These are phyloP conservation scores for Gambusia holbrooki DNA, from an alignment of 2,113 vertebrate species.

Conservation along the genomic window DNA sequence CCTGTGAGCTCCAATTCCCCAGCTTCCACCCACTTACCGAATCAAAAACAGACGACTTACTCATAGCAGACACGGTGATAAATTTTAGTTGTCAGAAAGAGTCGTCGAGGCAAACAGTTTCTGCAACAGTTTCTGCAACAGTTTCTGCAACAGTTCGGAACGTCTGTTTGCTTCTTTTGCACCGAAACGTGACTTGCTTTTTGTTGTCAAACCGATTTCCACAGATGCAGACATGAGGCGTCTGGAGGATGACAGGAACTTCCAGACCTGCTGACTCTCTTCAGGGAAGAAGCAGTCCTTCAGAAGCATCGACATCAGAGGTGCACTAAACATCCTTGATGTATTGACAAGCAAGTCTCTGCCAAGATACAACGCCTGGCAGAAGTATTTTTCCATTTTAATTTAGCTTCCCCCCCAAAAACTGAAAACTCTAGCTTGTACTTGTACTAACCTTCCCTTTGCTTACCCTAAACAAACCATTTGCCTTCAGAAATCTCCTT, in stretches of 20 bases:
- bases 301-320: constrained; percentile 11
- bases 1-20: constrained; percentile 9
- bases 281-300: not conserved
- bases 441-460: not conserved
- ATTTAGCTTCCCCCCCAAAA: not conserved
- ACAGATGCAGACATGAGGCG: constrained; percentile 9
- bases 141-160: not conserved
- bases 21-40: constrained; percentile 27
- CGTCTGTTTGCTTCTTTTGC: not conserved
- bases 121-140: not conserved
- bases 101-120: not conserved
- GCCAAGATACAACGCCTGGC: not conserved
- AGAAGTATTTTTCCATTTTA: not conserved
- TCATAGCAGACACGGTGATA: constrained; percentile 8
- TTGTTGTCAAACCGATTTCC: constrained; percentile 6
- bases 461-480: not conserved
- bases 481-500: not conserved
- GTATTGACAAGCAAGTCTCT: constrained; percentile 8
- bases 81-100: constrained; percentile 4
- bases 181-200: constrained; percentile 1
- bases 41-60: constrained; percentile 23
- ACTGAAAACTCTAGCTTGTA: not conserved
- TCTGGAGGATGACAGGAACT: constrained; percentile 11
- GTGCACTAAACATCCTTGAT: constrained; percentile 22
- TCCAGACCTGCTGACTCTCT: constrained; percentile 24